phyloP scores from a whole-genome alignment of 2,797 vertebrate genomes.

The Gymnopithys bicolor region DNA sequence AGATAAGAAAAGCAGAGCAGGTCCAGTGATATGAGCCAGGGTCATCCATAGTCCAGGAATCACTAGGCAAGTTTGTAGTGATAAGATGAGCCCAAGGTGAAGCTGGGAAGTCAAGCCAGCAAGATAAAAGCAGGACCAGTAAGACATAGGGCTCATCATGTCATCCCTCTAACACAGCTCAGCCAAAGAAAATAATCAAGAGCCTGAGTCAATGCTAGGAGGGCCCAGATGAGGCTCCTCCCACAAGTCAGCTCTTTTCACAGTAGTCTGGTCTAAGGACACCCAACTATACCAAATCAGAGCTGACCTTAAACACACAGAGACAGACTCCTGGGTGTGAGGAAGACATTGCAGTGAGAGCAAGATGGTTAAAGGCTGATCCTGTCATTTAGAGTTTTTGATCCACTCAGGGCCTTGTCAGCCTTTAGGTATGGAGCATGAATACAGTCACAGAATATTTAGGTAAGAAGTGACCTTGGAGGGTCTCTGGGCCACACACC shows the following conservation, averaged over 20 bases:
- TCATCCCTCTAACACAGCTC: neutral
- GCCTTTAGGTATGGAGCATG: neutral
- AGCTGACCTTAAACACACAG: neutral
- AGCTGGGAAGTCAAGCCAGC: neutral
- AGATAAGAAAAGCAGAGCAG: neutral
- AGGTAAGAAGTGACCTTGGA: neutral
- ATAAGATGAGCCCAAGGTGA: neutral
- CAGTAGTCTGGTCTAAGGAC: neutral
- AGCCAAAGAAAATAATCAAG: neutral
- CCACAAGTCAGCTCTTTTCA: neutral
- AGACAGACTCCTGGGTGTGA: neutral
- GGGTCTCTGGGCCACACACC: neutral
- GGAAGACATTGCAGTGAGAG: neutral
- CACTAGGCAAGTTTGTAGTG: neutral
- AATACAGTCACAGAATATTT: neutral
- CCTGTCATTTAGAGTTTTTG: neutral
- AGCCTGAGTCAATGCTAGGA: fast-evolving
- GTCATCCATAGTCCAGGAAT: neutral
- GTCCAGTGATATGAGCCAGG: neutral
- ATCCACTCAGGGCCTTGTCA: neutral
- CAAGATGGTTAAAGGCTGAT: neutral
- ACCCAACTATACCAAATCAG: neutral
- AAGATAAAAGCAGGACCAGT: neutral
- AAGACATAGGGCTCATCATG: neutral
- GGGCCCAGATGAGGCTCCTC: neutral